Evolutionary conservation across 1,140 invertebrate species (phyloP).

Genomic region (Pomacea maculata): DNA sequence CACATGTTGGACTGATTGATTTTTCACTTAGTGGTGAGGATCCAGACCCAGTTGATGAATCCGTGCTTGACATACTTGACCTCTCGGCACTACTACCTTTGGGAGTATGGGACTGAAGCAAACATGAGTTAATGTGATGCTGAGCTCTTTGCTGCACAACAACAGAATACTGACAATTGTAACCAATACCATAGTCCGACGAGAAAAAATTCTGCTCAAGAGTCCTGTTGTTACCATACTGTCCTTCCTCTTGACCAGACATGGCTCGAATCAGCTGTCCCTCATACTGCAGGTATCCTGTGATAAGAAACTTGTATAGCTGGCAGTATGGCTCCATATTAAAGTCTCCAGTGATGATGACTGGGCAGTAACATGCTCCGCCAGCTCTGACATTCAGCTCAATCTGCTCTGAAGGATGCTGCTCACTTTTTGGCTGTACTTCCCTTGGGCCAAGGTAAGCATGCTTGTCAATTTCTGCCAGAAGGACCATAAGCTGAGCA

Average conservation of each 20-base stretch:
- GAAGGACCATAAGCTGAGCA: slow-evolving; percentile 80
- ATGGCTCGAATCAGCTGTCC: slow-evolving; percentile 55
- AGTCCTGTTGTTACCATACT: slow-evolving; percentile 22
- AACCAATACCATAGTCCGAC: slow-evolving; percentile 70
- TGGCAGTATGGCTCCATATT: slow-evolving; percentile 80
- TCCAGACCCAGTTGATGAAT: not conserved
- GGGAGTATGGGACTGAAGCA: too few relatives aligned
- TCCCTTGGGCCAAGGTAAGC: slow-evolving; percentile 27
- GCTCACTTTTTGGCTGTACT: too few relatives aligned
- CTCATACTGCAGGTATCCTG: slow-evolving; percentile 73
- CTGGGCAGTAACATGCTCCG: slow-evolving; percentile 72
- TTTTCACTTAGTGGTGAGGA: not conserved
- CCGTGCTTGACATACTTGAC: too few relatives aligned
- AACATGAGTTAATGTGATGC: too few relatives aligned
- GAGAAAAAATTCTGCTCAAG: slow-evolving; percentile 67
- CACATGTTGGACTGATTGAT: not conserved
- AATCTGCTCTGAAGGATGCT: not conserved
- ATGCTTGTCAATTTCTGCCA: slow-evolving; percentile 79
- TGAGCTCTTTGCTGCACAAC: too few relatives aligned
- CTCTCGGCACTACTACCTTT: too few relatives aligned
- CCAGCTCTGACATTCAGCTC: not conserved
- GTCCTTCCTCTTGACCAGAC: slow-evolving; percentile 54
- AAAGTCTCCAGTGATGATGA: slow-evolving; percentile 89
- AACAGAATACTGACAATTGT: slow-evolving; percentile 73
- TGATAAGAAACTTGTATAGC: slow-evolving; percentile 77